phyloP scores from a whole-genome alignment of 2,113 vertebrate genomes.

The Setophaga petechia region DNA sequence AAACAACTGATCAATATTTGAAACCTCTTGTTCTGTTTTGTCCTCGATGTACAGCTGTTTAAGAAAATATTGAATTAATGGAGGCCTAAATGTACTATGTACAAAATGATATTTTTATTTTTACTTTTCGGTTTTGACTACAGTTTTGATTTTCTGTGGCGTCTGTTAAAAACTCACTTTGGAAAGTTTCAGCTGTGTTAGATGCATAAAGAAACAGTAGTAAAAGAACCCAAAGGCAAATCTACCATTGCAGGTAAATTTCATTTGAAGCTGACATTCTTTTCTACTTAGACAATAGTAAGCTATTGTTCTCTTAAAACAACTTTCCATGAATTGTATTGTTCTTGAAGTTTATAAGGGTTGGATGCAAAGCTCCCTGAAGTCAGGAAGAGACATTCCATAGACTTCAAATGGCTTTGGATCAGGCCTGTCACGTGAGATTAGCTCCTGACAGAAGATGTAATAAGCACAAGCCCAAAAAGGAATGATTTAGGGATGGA shows the following conservation, averaged over 20 bases:
- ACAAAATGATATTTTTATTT: background rate
- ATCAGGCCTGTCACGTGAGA: conserved; percentile 55
- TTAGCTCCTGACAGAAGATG: conserved; percentile 51
- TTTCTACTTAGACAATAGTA: background rate
- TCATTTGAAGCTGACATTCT: background rate
- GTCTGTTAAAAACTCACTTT: background rate
- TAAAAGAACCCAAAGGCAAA: background rate
- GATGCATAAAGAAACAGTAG: background rate
- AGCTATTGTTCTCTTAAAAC: conserved; percentile 28
- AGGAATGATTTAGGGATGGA: conserved; percentile 1
- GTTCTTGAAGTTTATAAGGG: conserved; percentile 1
- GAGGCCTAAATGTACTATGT: background rate
- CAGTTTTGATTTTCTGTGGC: background rate
- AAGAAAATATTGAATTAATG: background rate
- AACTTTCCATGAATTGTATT: background rate
- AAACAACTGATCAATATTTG: background rate
- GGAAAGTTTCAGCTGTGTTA: background rate
- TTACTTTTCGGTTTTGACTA: background rate
- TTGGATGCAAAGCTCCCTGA: conserved; percentile 36
- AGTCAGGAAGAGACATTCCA: conserved; percentile 52
- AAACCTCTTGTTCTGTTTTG: background rate
- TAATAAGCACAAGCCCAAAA: background rate
- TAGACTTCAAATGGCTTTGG: conserved; percentile 48
- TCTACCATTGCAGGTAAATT: conserved; percentile 16
- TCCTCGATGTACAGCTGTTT: background rate